A percentile compares a stretch with the other conserved stretches of the same genome.
Conservation (phyloP, 2,113 vertebrate species). For the Silurus asotus region DNA sequence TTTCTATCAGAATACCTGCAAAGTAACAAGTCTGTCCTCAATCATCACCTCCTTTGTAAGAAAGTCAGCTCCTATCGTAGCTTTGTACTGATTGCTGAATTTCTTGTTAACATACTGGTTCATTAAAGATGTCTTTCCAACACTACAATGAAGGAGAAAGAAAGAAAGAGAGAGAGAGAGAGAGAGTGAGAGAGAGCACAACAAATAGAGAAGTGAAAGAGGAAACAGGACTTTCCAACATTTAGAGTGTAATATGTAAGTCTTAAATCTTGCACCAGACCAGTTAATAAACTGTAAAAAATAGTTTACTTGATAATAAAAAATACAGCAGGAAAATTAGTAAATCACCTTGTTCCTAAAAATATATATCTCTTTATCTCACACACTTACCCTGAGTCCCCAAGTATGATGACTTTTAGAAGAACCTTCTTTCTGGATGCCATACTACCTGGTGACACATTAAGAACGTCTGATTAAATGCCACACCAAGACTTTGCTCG, state of each 20-base stretch:
- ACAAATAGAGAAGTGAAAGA: constrained; percentile 24
- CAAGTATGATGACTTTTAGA: constrained; percentile 94
- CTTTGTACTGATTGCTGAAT: constrained; percentile 98
- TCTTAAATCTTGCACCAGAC: background rate
- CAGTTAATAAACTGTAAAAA: background rate
- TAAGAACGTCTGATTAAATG: background rate
- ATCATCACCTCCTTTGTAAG: constrained; percentile 99
- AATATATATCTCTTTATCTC: background rate
- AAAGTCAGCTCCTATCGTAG: constrained; percentile 97
- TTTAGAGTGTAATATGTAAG: background rate
- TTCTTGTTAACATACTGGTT: constrained; percentile 99
- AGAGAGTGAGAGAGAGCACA: background rate
- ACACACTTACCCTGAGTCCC: constrained; percentile 67
- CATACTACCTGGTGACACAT: constrained; percentile 67
- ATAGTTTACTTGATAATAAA: background rate
- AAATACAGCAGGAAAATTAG: background rate
- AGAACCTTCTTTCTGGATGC: constrained; percentile 96
- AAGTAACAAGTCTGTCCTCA: constrained; percentile 94
- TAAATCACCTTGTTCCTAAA: background rate
- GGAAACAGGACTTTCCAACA: constrained; percentile 22
- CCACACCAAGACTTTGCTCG: background rate
- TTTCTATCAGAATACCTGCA: constrained; percentile 81
- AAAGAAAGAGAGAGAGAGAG: background rate
- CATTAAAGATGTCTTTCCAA: constrained; percentile 97
- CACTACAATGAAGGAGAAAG: constrained; percentile 68